phyloP scores from a whole-genome alignment of 2,113 vertebrate genomes.

The Calypte anna region DNA sequence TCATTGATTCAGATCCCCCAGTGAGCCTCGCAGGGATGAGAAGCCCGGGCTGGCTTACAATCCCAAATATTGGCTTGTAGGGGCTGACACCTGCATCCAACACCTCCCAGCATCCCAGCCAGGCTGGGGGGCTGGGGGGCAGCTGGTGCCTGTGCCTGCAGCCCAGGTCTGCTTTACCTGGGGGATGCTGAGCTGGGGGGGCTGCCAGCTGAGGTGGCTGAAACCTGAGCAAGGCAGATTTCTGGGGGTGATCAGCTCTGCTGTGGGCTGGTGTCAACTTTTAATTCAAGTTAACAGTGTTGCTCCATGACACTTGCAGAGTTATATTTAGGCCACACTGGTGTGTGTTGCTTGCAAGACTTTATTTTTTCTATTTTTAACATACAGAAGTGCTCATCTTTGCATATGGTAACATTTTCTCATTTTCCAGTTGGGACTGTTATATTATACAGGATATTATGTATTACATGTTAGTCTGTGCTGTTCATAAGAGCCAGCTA shows the following conservation, averaged over 20 bases:
- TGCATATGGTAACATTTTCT: neutral
- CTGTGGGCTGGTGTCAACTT: neutral
- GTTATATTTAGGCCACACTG: neutral
- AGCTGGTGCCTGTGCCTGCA: neutral
- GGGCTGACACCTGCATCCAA: neutral
- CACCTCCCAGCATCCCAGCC: neutral
- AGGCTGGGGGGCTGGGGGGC: too few relatives aligned
- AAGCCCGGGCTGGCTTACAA: neutral
- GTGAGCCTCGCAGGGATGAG: neutral
- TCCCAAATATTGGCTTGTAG: neutral
- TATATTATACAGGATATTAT: neutral
- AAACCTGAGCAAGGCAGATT: fast-evolving
- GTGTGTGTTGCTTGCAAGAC: neutral
- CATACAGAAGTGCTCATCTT: neutral
- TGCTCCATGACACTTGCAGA: neutral
- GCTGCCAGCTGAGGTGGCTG: neutral
- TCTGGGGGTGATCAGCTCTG: neutral
- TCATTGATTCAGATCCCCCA: neutral
- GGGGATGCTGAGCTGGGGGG: neutral
- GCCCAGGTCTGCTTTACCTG: neutral
- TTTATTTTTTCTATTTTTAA: neutral
- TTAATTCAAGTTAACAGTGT: neutral
- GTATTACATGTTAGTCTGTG: neutral
- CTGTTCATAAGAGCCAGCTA: neutral
- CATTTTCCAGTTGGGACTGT: neutral